A percentile compares a stretch with the other conserved stretches of the same genome.
Evolutionary conservation across 2,888 invertebrate species (phyloP).

Genomic region (Aplocera efformata): DNA sequence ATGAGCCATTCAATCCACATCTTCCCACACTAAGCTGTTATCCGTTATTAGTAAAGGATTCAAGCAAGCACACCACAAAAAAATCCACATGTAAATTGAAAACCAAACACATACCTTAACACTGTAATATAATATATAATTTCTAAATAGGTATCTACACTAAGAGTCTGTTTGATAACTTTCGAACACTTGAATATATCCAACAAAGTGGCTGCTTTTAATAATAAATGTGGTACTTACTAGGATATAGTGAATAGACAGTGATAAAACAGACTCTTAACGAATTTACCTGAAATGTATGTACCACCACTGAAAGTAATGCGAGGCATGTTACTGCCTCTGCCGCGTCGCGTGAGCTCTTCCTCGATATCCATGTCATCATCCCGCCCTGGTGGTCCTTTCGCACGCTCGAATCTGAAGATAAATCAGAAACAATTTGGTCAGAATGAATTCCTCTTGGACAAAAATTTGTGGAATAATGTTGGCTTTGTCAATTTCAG

Average conservation of each 20-base stretch:
- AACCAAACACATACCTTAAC: conserved; percentile 1
- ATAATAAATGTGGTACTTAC: conserved; percentile 15
- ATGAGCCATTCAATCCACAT: no score
- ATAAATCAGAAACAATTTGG: conserved; percentile 37
- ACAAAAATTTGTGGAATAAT: no score
- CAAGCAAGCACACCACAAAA: not conserved
- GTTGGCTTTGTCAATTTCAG: no score
- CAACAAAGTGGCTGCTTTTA: no score
- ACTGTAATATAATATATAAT: no score
- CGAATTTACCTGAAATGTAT: conserved; percentile 67
- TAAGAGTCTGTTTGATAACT: conserved; percentile 26
- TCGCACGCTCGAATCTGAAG: conserved; percentile 92
- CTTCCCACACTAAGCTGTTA: no score
- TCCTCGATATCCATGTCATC: conserved; percentile 89
- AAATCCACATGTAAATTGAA: not conserved
- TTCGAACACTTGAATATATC: conserved; percentile 10
- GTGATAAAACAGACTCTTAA: conserved; percentile 29
- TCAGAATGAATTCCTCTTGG: no score
- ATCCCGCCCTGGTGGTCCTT: conserved; percentile 93
- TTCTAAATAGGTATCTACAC: conserved; percentile 25
- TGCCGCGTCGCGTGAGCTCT: conserved; percentile 85
- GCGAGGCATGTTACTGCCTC: conserved; percentile 73
- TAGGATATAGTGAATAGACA: conserved; percentile 17
- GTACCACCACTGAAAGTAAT: conserved; percentile 64
- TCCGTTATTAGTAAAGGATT: no score